phyloP scores from a whole-genome alignment of 2,113 vertebrate genomes.

The Brienomyrus brachyistius region DNA sequence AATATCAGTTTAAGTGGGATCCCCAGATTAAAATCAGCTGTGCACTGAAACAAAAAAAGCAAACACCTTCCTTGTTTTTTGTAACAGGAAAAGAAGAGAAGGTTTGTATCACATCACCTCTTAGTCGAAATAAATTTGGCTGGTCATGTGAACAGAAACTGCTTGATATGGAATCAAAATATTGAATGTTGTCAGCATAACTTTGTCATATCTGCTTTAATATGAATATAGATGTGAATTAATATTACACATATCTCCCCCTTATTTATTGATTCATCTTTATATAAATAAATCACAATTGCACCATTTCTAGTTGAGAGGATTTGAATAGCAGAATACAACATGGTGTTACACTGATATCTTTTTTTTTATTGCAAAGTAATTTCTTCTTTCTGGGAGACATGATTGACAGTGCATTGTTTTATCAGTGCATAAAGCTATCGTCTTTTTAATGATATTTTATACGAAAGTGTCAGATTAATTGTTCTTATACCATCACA shows the following conservation, averaged over 20 bases:
- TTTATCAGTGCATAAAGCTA: conserved; percentile 7
- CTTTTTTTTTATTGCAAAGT: conserved; percentile 10
- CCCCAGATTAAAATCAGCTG: not conserved
- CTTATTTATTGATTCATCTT: conserved; percentile 3
- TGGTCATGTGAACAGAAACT: not conserved
- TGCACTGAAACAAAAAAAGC: not conserved
- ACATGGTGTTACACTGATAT: not conserved
- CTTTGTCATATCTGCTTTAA: not conserved
- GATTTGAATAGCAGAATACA: conserved; percentile 4
- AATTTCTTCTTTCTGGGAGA: not conserved
- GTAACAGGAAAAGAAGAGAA: not conserved
- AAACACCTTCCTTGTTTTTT: not conserved
- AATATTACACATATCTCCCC: not conserved
- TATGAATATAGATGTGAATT: conserved; percentile 2
- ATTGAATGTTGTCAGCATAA: conserved; percentile 10
- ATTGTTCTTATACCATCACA: conserved; percentile 10
- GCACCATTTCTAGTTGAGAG: not conserved
- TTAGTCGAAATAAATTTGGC: not conserved
- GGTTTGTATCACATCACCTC: not conserved
- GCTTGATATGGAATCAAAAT: not conserved
- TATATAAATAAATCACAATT: not conserved
- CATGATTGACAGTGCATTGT: conserved; percentile 3
- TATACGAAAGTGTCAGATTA: not conserved
- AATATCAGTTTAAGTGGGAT: not conserved
- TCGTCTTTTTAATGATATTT: conserved; percentile 10